These are phyloP conservation scores for Cyanistes caeruleus DNA, from an alignment of 2,113 vertebrate genomes.

Conservation along the genomic window DNA sequence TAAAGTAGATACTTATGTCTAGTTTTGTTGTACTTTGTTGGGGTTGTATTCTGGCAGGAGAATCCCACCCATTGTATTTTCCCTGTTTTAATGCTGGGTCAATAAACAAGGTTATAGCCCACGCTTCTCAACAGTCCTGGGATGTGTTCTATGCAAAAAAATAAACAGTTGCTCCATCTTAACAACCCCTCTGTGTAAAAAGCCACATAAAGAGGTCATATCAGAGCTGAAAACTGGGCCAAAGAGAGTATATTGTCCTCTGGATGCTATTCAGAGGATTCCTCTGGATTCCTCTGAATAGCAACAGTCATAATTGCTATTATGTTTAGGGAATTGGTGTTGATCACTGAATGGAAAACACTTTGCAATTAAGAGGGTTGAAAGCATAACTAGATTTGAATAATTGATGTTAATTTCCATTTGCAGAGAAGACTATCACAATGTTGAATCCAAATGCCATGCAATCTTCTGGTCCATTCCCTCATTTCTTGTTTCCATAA, in stretches of 20 bases:
- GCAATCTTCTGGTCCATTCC: conserved; percentile 43
- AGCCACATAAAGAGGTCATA: conserved; percentile 5
- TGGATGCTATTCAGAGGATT: background rate
- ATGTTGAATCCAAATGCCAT: conserved; percentile 10
- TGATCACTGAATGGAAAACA: conserved; percentile 45
- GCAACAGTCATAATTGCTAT: conserved; percentile 59
- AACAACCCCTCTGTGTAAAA: conserved; percentile 20
- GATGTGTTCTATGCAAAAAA: background rate
- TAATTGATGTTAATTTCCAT: conserved; percentile 56
- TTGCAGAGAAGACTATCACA: conserved; percentile 35
- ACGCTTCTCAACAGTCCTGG: fast-evolving
- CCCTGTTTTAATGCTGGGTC: background rate
- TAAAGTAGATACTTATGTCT: background rate
- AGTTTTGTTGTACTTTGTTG: background rate
- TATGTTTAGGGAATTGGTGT: conserved; percentile 55
- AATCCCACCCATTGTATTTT: background rate
- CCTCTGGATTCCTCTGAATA: background rate
- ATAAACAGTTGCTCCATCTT: background rate
- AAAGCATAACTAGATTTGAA: conserved; percentile 56
- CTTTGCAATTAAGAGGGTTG: conserved; percentile 54
- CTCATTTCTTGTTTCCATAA: background rate
- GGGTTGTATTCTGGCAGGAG: background rate
- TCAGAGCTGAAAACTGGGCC: conserved; percentile 39
- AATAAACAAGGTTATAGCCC: background rate
- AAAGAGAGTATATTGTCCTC: conserved; percentile 49